Percentiles rank a stretch among this genome's conserved stretches.
Conservation (phyloP, 2,888 invertebrate genomes). For the Alloscopus bannaensis region DNA sequence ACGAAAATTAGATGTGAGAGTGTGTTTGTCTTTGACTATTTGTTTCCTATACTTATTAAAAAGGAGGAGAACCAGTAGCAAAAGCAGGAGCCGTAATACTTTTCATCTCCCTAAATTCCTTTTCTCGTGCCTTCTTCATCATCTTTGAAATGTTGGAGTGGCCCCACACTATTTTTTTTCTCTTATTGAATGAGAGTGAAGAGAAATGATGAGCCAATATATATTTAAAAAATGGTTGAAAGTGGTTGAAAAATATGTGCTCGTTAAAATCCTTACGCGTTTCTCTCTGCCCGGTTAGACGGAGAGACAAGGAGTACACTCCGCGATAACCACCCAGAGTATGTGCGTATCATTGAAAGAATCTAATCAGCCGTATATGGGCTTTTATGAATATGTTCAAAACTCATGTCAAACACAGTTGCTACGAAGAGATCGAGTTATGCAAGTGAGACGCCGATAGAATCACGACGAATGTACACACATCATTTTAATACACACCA, state of each 20-base stretch:
- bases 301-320: slow-evolving; percentile 12
- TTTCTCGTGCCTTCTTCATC: background rate
- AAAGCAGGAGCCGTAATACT: slow-evolving; percentile 15
- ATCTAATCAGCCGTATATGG: slow-evolving; percentile 45
- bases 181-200: slow-evolving; percentile 19
- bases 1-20: no score
- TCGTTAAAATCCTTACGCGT: background rate
- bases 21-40: no score
- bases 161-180: background rate
- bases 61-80: slow-evolving; percentile 16
- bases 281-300: background rate
- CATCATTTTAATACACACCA: no score
- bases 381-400: slow-evolving; percentile 33
- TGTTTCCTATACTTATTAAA: no score
- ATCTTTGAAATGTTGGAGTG: background rate
- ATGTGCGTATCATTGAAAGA: slow-evolving; percentile 31
- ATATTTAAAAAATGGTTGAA: background rate
- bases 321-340: slow-evolving; percentile 18
- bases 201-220: slow-evolving; percentile 31
- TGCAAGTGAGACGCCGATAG: background rate
- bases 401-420: slow-evolving; percentile 45
- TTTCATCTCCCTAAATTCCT: slow-evolving; percentile 20
- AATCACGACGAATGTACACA: slow-evolving; percentile 15
- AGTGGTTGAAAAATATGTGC: background rate
- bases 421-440: slow-evolving; percentile 12